Percentiles rank a stretch among this genome's conserved stretches.
These are phyloP conservation scores for Callitettix versicolor DNA, from an alignment of 1,140 invertebrate species.

Conservation along the genomic window DNA sequence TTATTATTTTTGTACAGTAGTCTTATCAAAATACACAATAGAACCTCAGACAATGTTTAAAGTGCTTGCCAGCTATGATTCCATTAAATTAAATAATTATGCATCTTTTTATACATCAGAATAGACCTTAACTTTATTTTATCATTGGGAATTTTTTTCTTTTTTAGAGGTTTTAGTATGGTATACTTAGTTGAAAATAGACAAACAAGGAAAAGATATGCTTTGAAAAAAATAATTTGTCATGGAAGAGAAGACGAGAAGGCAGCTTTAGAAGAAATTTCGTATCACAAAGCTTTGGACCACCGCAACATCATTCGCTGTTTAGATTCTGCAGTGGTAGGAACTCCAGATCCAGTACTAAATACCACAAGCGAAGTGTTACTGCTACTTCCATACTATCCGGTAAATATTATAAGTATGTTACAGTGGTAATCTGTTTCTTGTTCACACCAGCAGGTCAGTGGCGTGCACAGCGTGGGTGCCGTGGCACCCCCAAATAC, in stretches of 20 bases:
- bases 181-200: conserved; percentile 68
- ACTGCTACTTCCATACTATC: conserved; percentile 68
- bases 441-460: no score
- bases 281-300: conserved; percentile 55
- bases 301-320: conserved; percentile 71
- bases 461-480: no score
- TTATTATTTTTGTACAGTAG: no score
- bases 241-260: conserved; percentile 69
- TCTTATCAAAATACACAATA: no score
- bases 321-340: conserved; percentile 54
- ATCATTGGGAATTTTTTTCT: no score
- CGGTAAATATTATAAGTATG: conserved; percentile 36
- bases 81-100: no score
- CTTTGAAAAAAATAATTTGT: conserved; percentile 71
- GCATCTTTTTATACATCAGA: no score
- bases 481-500: no score
- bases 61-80: no score
- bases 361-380: conserved; percentile 62
- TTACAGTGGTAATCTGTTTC: no score
- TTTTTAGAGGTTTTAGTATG: conserved; percentile 69
- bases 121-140: no score
- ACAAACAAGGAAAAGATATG: conserved; percentile 58
- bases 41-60: no score
- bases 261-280: conserved; percentile 61
- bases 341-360: conserved; percentile 50